A percentile compares a stretch with the other conserved stretches of the same genome.
phyloP scores from a whole-genome alignment of 2,797 vertebrate species.

The Sebastes miniatus region DNA sequence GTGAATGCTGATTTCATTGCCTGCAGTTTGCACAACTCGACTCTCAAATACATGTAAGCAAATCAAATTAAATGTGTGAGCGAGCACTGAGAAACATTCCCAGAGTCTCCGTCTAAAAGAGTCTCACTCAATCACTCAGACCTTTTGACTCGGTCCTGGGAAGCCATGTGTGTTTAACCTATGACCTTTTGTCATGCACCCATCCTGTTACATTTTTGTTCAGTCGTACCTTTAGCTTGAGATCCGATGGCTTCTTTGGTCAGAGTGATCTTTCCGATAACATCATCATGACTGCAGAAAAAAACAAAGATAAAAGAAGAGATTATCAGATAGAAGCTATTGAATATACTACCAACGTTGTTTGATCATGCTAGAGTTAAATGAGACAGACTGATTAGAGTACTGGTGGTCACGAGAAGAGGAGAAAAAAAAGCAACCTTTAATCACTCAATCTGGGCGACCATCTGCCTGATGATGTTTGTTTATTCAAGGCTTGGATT shows the following conservation, averaged over 20 bases:
- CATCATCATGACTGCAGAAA: constrained; percentile 87
- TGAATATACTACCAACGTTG: not conserved
- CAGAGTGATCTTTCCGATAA: constrained; percentile 91
- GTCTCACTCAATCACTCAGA: constrained; percentile 25
- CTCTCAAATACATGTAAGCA: not conserved
- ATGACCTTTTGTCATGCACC: constrained; percentile 31
- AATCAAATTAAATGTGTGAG: constrained; percentile 25
- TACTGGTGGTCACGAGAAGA: constrained; percentile 9
- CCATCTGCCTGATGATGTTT: constrained; percentile 56
- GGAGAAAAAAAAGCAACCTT: constrained; percentile 11
- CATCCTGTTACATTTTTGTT: constrained; percentile 8
- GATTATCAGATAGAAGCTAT: not conserved
- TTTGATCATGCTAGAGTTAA: constrained; percentile 3
- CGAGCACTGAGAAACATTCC: constrained; percentile 46
- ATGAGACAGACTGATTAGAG: not conserved
- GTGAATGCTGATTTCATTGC: not conserved
- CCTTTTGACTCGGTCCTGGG: constrained; percentile 38
- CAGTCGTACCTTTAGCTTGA: constrained; percentile 84
- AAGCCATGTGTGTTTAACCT: constrained; percentile 62
- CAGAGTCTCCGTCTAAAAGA: constrained; percentile 53
- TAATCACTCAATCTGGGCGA: constrained; percentile 41
- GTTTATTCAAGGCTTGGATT: constrained; percentile 58
- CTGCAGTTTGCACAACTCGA: not conserved
- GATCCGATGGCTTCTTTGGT: constrained; percentile 86
- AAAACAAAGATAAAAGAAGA: constrained; percentile 11